Evolutionary conservation across 1,140 invertebrate genomes (phyloP).

Genomic region (Drosophila seguyi): DNA sequence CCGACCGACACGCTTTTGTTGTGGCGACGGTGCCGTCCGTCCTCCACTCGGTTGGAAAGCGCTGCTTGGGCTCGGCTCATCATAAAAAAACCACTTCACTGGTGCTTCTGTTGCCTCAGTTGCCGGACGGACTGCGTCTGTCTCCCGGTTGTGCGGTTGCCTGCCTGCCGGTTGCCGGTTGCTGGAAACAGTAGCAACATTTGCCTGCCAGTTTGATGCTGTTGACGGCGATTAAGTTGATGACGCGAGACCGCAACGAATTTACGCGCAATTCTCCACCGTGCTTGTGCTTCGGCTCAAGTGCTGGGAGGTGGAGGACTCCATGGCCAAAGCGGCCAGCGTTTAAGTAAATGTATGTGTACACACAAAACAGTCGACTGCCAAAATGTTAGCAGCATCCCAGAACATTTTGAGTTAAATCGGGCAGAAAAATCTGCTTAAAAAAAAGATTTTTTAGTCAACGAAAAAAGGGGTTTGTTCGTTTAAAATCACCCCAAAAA

Average conservation of each 20-base stretch:
- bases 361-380: conserved; percentile 21
- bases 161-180: conserved; percentile 28
- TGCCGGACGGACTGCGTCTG: conserved; percentile 43
- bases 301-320: conserved; percentile 32
- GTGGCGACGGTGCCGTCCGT: conserved; percentile 22
- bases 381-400: conserved; percentile 56
- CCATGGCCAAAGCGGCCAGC: conserved; percentile 51
- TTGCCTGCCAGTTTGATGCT: conserved; percentile 80
- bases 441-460: too few species aligned
- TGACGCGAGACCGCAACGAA: conserved; percentile 82
- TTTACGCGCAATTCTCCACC: conserved; percentile 82
- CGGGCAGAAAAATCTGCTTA: not conserved
- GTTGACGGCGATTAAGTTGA: conserved; percentile 83
- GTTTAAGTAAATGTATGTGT: conserved; percentile 69
- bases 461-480: not conserved
- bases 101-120: conserved; percentile 33
- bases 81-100: conserved; percentile 72
- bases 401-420: not conserved
- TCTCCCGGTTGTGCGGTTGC: conserved; percentile 15
- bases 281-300: conserved; percentile 52
- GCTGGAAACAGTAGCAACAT: conserved; percentile 80
- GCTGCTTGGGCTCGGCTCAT: conserved; percentile 60
- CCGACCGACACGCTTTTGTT: conserved; percentile 72
- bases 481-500: not conserved
- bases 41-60: conserved; percentile 52